Percentiles rank a stretch among this genome's conserved stretches.
phyloP scores from a whole-genome alignment of 1,140 invertebrate species.

The Lepidurus couesii region DNA sequence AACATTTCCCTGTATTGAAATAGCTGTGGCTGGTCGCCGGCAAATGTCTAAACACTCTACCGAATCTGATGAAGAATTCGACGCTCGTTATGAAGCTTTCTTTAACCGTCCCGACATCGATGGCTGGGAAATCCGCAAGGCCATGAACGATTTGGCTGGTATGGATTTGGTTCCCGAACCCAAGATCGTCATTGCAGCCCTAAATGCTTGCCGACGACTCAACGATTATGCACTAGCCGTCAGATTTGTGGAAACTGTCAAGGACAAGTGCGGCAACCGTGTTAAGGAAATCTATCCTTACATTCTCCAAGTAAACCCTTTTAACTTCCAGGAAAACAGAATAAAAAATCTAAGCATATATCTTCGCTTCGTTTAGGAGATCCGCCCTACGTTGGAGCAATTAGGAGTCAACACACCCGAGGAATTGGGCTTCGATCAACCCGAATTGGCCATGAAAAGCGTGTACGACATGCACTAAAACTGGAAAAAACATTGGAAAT shows the following conservation, averaged over 20 bases:
- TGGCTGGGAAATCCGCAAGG: constrained; percentile 89
- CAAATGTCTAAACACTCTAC: constrained; percentile 35
- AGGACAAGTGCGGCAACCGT: constrained; percentile 79
- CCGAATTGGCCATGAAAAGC: constrained; percentile 76
- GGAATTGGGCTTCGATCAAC: constrained; percentile 94
- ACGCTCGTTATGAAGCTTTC: constrained; percentile 70
- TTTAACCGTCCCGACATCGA: constrained; percentile 88
- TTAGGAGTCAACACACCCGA: constrained; percentile 90
- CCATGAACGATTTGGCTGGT: constrained; percentile 59
- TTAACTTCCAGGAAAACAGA: neutral
- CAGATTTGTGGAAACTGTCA: constrained; percentile 85
- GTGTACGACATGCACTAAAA: constrained; percentile 60
- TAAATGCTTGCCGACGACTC: constrained; percentile 83
- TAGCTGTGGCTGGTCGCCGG: constrained; percentile 26
- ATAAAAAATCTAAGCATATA: neutral
- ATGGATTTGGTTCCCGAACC: constrained; percentile 95
- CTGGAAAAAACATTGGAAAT: neutral
- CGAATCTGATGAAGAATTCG: constrained; percentile 61
- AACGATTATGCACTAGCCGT: constrained; percentile 91
- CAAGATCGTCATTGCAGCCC: constrained; percentile 80
- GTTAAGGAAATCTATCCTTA: constrained; percentile 82
- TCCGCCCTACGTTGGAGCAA: constrained; percentile 84
- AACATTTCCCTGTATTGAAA: neutral
- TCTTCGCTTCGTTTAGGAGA: constrained; percentile 60
- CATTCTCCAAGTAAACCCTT: constrained; percentile 54